phyloP scores from a whole-genome alignment of 2,888 invertebrate genomes.

The Mystacides longicornis region DNA sequence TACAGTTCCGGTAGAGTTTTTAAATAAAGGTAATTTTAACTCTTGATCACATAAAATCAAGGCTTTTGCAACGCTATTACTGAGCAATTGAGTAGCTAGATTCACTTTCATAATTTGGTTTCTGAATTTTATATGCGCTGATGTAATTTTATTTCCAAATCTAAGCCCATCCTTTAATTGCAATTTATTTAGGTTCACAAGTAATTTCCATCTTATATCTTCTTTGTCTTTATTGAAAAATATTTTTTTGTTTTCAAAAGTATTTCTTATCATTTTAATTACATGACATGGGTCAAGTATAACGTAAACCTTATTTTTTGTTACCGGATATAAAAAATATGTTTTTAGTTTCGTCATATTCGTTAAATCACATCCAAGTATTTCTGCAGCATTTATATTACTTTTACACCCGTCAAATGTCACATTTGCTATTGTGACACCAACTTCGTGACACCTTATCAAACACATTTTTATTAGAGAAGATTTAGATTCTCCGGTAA shows the following conservation, averaged over 20 bases:
- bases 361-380: neutral
- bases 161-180: slow-evolving; percentile 20
- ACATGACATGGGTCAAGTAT: neutral
- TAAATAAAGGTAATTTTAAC: neutral
- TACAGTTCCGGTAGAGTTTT: neutral
- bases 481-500: neutral
- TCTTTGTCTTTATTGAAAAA: neutral
- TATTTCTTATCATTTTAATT: neutral
- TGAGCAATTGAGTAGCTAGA: slow-evolving; percentile 19
- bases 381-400: neutral
- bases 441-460: neutral
- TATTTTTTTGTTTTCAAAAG: neutral
- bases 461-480: neutral
- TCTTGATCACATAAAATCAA: neutral
- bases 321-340: neutral
- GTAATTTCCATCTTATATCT: neutral
- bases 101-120: slow-evolving; percentile 25
- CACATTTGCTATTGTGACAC: neutral
- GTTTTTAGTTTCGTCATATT: neutral
- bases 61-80: slow-evolving; percentile 8
- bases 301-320: neutral
- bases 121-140: slow-evolving; percentile 19
- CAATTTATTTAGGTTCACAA: slow-evolving; percentile 18
- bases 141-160: slow-evolving; percentile 23
- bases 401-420: neutral